A percentile compares a stretch with the other conserved stretches of the same genome.
phyloP scores from a whole-genome alignment of 2,888 invertebrate genomes.

The Phyllotreta striolata region DNA sequence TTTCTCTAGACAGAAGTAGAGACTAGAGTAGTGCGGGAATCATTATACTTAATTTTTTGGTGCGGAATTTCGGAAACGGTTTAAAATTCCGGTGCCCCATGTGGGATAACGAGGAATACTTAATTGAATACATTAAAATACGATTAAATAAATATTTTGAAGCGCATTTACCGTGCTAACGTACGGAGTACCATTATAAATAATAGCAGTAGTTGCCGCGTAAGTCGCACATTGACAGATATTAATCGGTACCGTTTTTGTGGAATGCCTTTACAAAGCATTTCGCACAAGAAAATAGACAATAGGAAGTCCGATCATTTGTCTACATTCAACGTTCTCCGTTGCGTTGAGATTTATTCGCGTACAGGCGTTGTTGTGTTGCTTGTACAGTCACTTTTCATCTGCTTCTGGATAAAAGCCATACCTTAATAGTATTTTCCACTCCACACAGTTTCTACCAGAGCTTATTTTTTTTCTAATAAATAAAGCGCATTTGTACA shows the following conservation, averaged over 20 bases:
- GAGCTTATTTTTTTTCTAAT: too few species aligned
- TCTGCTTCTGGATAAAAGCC: background rate
- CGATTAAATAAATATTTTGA: too few species aligned
- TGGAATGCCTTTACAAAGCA: conserved; percentile 23
- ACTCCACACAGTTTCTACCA: too few species aligned
- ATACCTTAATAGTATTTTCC: too few species aligned
- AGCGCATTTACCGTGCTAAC: conserved; percentile 9
- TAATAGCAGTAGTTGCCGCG: conserved; percentile 32
- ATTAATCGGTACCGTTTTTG: conserved; percentile 36
- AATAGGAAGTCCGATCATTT: conserved; percentile 30
- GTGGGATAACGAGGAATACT: too few species aligned
- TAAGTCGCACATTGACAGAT: conserved; percentile 34
- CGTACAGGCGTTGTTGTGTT: background rate
- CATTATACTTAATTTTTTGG: too few species aligned
- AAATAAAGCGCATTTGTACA: too few species aligned
- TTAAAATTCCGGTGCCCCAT: too few species aligned
- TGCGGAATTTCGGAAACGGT: too few species aligned
- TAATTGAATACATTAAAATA: too few species aligned
- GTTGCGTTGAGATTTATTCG: background rate
- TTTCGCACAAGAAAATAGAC: conserved; percentile 22
- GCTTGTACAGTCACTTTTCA: background rate
- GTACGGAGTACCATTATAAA: conserved; percentile 35
- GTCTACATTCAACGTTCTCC: conserved; percentile 24
- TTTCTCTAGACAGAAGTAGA: too few species aligned
- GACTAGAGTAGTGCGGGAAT: too few species aligned